Base-by-base conservation (phyloP, 2,888 invertebrate genomes). In the Vanessa cardui region DNA sequence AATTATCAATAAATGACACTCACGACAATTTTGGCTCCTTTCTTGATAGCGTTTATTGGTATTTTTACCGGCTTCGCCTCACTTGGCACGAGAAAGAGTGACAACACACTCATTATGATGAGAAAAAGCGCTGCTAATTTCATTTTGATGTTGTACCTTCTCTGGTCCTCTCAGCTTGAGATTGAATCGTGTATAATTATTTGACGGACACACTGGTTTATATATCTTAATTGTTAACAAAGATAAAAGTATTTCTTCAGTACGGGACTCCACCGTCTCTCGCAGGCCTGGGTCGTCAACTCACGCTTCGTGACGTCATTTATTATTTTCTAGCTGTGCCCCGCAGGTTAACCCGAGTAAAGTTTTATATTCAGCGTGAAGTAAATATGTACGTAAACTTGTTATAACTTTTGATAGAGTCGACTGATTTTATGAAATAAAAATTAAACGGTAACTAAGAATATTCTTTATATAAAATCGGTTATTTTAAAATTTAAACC, bases 1-100 rank as follows among this genome's bases (percentile, higher is more conserved):
- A 46, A 47, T 33, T 39, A 50, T 33, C 6, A 49, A 20, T 39
- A 50, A 20, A 0, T 8, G 49, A 59, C 73, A 83, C 83, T 81
- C 72, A 83, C 81, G 68, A 81, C 73, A 62, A 77, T 68, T 78
- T 79, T 67, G 1, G 79, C 82, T 9, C 81, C 81, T 69, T 81
- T 83, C 68, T 76, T 81, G 47, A 83, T 77, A 7, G 76, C 80
- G 44, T 74, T 77, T 1, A 83, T 69, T 0, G 83, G 84, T 70
- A 85, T 82, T 73, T 81, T 85, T 9, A 76, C 80, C 0, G 81
- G 83, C 20, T 77, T 77, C 6, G 77, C 77, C 20, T 77, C 56
- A 20, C 26, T 56, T 9, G 56, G 33, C 74, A 64, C 59, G 6
- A 71, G 31, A 21, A 69, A 64, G 8, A 73, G 39, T 6, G 68